Percentiles rank a stretch among this genome's conserved stretches.
Evolutionary conservation across 2,888 invertebrate genomes (phyloP).

Genomic region (Phyto melanocephala): DNA sequence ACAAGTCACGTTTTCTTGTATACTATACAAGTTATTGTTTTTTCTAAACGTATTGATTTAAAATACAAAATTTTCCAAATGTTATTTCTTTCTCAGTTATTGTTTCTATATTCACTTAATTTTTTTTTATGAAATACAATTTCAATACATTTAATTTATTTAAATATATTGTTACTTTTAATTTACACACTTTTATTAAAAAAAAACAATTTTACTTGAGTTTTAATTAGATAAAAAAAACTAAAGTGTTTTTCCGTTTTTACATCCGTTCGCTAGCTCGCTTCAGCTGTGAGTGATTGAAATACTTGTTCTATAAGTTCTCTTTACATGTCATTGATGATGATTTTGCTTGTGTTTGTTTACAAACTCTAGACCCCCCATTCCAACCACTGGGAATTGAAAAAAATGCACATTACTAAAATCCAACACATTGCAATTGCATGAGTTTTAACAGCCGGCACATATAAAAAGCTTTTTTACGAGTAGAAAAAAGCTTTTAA

Average conservation of each 20-base stretch:
- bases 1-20: slow-evolving; percentile 57
- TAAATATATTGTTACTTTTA: slow-evolving; percentile 3
- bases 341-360: slow-evolving; percentile 56
- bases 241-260: slow-evolving; percentile 9
- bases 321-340: slow-evolving; percentile 25
- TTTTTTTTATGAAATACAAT: background rate
- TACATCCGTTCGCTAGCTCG: slow-evolving; percentile 68
- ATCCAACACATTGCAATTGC: slow-evolving; percentile 68
- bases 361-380: background rate
- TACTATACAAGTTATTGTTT: background rate
- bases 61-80: background rate
- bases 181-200: background rate
- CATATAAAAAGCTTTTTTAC: slow-evolving; percentile 28
- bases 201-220: background rate
- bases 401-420: background rate
- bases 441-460: slow-evolving; percentile 64
- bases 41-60: too few species aligned
- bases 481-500: background rate
- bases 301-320: background rate
- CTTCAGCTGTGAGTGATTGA: slow-evolving; percentile 67
- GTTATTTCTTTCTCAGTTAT: background rate
- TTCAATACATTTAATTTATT: background rate
- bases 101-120: background rate
- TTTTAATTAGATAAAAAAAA: background rate
- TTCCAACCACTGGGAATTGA: background rate